phyloP scores from a whole-genome alignment of 2,113 vertebrate genomes.

The Aramus guarauna region DNA sequence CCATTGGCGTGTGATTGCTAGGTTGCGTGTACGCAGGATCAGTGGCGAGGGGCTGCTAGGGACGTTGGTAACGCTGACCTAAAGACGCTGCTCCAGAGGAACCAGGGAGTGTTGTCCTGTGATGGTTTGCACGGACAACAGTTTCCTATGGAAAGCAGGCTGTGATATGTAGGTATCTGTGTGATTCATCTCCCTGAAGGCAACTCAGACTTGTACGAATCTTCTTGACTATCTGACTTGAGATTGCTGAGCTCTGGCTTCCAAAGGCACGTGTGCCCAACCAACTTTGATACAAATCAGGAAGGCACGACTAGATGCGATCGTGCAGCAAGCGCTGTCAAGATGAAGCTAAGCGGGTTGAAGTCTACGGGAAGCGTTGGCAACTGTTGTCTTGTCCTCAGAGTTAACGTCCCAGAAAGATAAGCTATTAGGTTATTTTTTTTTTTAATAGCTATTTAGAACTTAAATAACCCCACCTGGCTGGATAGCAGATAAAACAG shows the following conservation, averaged over 20 bases:
- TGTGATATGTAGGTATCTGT: too few relatives aligned
- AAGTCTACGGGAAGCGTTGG: neutral
- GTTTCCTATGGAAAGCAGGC: neutral
- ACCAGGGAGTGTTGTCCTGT: neutral
- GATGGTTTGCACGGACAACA: neutral
- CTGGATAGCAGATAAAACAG: neutral
- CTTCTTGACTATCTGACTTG: neutral
- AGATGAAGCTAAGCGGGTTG: neutral
- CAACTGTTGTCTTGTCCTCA: neutral
- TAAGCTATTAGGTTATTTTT: neutral
- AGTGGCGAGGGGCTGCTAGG: neutral
- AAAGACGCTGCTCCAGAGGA: neutral
- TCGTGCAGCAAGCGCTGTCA: neutral
- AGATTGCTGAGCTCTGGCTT: neutral
- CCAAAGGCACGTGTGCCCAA: fast-evolving
- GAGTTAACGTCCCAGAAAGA: neutral
- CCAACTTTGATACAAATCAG: too few relatives aligned
- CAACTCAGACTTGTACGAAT: neutral
- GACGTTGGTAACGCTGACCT: neutral
- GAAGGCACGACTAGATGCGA: neutral
- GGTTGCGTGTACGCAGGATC: neutral
- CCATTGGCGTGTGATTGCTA: neutral
- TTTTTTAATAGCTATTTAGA: neutral
- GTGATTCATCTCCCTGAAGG: neutral
- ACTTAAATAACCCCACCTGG: neutral